Evolutionary conservation across 2,888 invertebrate genomes (phyloP).

Genomic region (Melinopterus prodromus): DNA sequence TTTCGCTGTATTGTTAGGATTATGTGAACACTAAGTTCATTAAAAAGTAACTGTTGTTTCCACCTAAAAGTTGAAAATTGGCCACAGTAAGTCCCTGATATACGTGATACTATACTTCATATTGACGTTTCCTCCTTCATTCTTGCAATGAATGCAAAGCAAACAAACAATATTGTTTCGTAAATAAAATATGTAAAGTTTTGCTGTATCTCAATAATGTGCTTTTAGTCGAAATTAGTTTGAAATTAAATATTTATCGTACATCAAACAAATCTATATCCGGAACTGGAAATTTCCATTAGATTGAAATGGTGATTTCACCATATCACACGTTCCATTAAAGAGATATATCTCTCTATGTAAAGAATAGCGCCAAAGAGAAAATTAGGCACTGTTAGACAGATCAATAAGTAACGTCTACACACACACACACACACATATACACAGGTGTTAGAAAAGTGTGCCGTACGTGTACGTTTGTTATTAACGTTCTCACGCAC

Average conservation of each 20-base stretch:
- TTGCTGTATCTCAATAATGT: too few relatives aligned
- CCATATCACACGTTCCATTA: not conserved
- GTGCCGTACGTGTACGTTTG: constrained; percentile 4
- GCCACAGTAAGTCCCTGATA: too few relatives aligned
- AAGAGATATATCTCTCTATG: not conserved
- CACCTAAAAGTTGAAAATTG: too few relatives aligned
- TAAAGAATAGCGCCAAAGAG: not conserved
- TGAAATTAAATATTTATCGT: not conserved
- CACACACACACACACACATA: not conserved
- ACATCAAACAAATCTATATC: not conserved
- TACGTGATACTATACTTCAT: too few relatives aligned
- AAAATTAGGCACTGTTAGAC: not conserved
- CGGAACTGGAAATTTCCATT: not conserved
- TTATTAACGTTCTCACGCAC: not conserved
- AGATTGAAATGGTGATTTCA: not conserved
- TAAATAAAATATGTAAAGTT: too few relatives aligned
- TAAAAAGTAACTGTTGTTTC: too few relatives aligned
- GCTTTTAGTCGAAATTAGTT: too few relatives aligned
- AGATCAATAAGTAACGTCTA: not conserved
- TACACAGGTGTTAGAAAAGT: not conserved
- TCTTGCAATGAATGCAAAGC: too few relatives aligned
- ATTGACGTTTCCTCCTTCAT: too few relatives aligned
- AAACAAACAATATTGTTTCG: too few relatives aligned
- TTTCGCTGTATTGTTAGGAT: too few relatives aligned
- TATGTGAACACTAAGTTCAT: too few relatives aligned